Conservation (phyloP, 2,888 invertebrate species). For the Scelioninae gen. 1 region DNA sequence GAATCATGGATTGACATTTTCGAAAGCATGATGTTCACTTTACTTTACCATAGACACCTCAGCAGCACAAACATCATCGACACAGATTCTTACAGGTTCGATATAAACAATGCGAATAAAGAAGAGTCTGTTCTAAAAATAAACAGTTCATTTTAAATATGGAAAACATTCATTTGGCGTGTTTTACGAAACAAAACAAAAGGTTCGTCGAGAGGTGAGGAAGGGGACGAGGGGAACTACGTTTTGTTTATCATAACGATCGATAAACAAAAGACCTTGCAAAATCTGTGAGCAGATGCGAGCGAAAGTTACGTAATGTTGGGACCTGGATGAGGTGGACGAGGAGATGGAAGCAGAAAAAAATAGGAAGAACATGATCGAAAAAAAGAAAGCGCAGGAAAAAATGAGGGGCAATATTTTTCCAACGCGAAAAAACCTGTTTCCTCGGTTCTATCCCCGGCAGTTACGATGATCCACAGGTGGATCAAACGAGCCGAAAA, state of each 20-base stretch:
- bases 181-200: conserved; percentile 32
- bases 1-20: no score
- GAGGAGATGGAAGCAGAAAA: conserved; percentile 1
- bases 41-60: no score
- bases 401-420: conserved; percentile 66
- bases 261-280: conserved; percentile 53
- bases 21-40: no score
- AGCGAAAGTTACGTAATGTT: conserved; percentile 48
- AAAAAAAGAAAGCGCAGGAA: conserved; percentile 56
- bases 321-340: not conserved
- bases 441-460: conserved; percentile 63
- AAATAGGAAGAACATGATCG: not conserved
- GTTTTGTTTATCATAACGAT: conserved; percentile 50
- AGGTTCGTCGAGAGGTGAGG: not conserved
- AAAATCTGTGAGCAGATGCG: conserved; percentile 47
- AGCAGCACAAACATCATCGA: no score
- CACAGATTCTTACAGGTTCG: not conserved
- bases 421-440: conserved; percentile 66
- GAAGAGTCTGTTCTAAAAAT: conserved; percentile 23
- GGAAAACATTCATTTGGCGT: conserved; percentile 25
- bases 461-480: conserved; percentile 68
- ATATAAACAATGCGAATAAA: not conserved
- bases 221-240: no score
- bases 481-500: conserved; percentile 72
- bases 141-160: conserved; percentile 40